Conservation (phyloP, 2,888 invertebrate genomes). For the Panzeria rudis region DNA sequence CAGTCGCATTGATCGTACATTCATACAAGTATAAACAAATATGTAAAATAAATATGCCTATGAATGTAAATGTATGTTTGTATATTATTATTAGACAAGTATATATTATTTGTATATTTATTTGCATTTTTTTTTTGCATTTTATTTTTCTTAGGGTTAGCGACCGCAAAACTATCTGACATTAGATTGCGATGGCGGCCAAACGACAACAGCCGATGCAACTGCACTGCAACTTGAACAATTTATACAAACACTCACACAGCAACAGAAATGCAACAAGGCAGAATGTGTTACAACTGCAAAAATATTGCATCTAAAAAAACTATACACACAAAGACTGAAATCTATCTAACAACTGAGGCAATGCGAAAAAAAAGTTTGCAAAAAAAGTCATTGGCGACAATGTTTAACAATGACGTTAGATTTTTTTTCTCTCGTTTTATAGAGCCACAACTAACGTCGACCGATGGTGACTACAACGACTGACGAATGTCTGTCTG, state of each 20-base stretch:
- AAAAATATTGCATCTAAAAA: constrained; percentile 57
- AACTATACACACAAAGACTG: constrained; percentile 24
- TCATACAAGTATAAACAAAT: constrained; percentile 5
- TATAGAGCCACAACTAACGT: constrained; percentile 17
- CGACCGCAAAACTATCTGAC: constrained; percentile 84
- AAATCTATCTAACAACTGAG: constrained; percentile 55
- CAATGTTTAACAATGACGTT: constrained; percentile 62
- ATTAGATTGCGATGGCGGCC: constrained; percentile 84
- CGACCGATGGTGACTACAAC: constrained; percentile 45
- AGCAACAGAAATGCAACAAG: constrained; percentile 17
- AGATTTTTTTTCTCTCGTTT: not conserved
- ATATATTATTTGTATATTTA: constrained; percentile 30
- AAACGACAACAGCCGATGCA: constrained; percentile 82
- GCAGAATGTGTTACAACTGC: constrained; percentile 13
- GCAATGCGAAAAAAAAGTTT: constrained; percentile 28
- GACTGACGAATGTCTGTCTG: constrained; percentile 34
- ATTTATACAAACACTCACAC: not conserved
- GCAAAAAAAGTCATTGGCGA: constrained; percentile 59
- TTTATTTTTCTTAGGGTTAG: constrained; percentile 78
- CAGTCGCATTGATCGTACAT: constrained; percentile 7
- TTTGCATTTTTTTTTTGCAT: constrained; percentile 52
- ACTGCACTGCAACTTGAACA: constrained; percentile 73
- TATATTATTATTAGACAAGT: constrained; percentile 36
- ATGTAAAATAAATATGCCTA: too few relatives aligned
- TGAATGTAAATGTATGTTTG: constrained; percentile 6